Base-by-base conservation (phyloP, 2,797 vertebrate species). In the Protonibea diacanthus region DNA sequence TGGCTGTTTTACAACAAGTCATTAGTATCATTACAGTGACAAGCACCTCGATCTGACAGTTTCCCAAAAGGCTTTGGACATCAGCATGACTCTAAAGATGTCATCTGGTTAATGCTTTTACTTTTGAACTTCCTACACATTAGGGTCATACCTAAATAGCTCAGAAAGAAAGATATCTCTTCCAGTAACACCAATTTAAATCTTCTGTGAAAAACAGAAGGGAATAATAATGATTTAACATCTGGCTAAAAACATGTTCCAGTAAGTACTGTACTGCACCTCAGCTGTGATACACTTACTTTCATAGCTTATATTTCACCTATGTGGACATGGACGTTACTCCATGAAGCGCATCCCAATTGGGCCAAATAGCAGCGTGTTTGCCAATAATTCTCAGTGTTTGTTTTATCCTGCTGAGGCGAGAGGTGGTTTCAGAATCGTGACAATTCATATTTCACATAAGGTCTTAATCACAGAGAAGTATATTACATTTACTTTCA, bases 231-330 rank as follows among this genome's bases (percentile, higher is more conserved):
- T 86, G 87, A 91, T 91, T 90, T 89, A 92, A 70, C 75, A 76
- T 55, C 83, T 89, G 86, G 83, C 80, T 68, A 21, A 55, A 80
- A 74, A 77, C 72, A 77, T 52, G 81, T 85, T 89, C 85, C 89
- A 89, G 79, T 48, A 38, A 57, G 74, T 18, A 11, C 60, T 44
- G 63, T 2, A 17, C 57, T 71, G 53, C 78, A 55, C 71, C 56
- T 80, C 70, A 15, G 85, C 82, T 62, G 71, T 13, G 21, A 58
- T 62, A 9, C 69, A 42, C 71, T 53, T 14, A 1, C 12, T 86
- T 84, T 82, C 84, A 72, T 75, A 62, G 75, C 75, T 83, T 86
- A 79, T 84, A 86, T 93, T 93, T 93, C 80, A 91, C 78, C 82
- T 79, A 51, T 44, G 51, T 71, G 83, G 71, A 86, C 75, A 63